Base-by-base conservation (phyloP, 2,113 vertebrate species). In the Chaenocephalus aceratus region DNA sequence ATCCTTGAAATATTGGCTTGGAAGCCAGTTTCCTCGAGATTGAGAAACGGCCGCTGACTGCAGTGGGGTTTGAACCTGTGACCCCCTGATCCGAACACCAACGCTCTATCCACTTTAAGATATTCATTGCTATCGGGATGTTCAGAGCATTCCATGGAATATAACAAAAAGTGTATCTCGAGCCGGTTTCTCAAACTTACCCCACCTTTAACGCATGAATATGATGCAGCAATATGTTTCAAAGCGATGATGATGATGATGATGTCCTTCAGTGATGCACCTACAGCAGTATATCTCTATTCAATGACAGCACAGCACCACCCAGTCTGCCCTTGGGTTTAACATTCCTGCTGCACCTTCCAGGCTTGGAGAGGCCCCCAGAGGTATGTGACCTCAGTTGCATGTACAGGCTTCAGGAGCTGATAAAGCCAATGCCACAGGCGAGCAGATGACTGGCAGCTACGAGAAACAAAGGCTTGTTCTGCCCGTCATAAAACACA, bases 341-440 rank as follows among this genome's bases (percentile, higher is more conserved):
- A 88, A 84, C 80, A 79, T 81, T 86, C 75, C 88, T 57, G 73
- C 89, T 73, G 71, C 54, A 91, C 82, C 86, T 84, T 75, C 59
- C 61, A 73, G 46, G 59, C 70, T 52, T 21, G 14, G 65, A 58
- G 67, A 83, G 80, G 81, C 85, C 83, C 85, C 82, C 63, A 71
- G 82, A 89, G 88, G 69, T 79, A 89, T 82, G 78, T 79, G 87
- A 86, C 88, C 82, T 89, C 77, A 82, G 87, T 77, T 83, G 87
- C 83, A 77, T 91, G 88, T 87, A 88, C 64, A 72, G 78, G 81
- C 75, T 85, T 72, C 67, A n/a, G 79, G 64, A 80, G 78, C 69
- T 77, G 81, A 86, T 89, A 89, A 86, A 86, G 84, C 83, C 77
- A 82, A 75, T 44, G 86, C 82, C 79, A 82, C 61, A 15, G 88